A percentile compares a stretch with the other conserved stretches of the same genome.
These are phyloP conservation scores for Poecilia gillii DNA, from an alignment of 2,797 vertebrate species.

Conservation along the genomic window DNA sequence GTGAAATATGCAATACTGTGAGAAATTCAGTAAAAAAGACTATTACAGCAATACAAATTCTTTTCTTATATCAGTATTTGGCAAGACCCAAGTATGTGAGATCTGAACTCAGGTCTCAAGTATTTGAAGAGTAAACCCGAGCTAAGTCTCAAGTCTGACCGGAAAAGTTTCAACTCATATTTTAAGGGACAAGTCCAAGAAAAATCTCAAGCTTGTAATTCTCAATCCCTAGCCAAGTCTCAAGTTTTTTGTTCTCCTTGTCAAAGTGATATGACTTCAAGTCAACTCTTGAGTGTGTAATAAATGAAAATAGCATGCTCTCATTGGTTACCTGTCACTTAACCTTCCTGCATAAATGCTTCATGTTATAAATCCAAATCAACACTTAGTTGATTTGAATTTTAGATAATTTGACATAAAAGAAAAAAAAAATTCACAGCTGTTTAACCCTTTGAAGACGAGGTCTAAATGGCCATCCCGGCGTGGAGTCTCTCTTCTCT, in stretches of 20 bases:
- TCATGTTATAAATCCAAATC: neutral
- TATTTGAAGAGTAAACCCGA: neutral
- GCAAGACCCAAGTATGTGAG: neutral
- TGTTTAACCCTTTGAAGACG: too few relatives aligned
- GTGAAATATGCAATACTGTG: conserved; percentile 25
- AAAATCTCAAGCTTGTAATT: neutral
- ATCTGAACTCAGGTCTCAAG: neutral
- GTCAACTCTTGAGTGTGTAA: neutral
- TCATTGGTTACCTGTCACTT: neutral
- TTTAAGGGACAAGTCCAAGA: neutral
- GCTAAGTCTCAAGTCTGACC: neutral
- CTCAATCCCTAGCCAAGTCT: neutral
- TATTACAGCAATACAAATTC: conserved; percentile 9
- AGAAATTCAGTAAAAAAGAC: conserved; percentile 26
- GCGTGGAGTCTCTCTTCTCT: too few relatives aligned
- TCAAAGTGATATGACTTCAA: neutral
- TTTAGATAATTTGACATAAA: too few relatives aligned
- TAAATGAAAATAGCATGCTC: neutral
- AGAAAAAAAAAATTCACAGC: too few relatives aligned
- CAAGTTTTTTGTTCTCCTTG: neutral
- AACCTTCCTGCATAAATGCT: neutral
- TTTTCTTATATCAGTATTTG: too few relatives aligned
- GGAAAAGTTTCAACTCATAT: neutral
- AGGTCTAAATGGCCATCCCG: too few relatives aligned
- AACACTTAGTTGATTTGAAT: neutral